These are phyloP conservation scores for Tonatia bakeri DNA, from an alignment of 2,113 vertebrate species.

Conservation along the genomic window DNA sequence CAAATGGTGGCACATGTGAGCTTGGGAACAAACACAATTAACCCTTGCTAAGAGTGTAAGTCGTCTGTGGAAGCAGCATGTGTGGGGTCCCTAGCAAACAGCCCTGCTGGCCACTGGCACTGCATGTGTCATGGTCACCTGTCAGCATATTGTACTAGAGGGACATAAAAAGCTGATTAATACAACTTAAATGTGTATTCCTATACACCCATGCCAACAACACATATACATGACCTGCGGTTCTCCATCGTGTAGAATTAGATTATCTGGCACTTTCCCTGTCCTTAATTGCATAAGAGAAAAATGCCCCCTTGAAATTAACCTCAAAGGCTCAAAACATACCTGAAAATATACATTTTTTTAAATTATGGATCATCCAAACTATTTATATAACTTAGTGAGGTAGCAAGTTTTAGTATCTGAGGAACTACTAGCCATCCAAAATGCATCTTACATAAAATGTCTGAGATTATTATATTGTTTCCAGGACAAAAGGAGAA, in stretches of 20 bases:
- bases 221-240: background rate
- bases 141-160: background rate
- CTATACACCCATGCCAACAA: background rate
- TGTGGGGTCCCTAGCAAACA: background rate
- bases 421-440: background rate
- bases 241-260: background rate
- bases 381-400: background rate
- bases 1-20: background rate
- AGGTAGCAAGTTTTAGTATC: background rate
- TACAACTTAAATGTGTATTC: background rate
- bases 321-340: constrained; percentile 21
- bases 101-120: background rate
- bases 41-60: background rate
- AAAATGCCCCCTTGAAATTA: background rate
- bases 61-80: background rate
- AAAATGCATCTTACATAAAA: background rate
- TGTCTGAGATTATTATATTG: background rate
- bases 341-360: background rate
- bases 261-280: background rate
- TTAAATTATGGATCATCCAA: background rate
- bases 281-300: background rate
- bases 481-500: background rate
- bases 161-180: background rate
- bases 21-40: background rate
- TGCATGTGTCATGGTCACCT: background rate